Percentiles rank a stretch among this genome's conserved stretches.
Conservation (phyloP, 2,113 vertebrate genomes). For the Microtus richardsoni region DNA sequence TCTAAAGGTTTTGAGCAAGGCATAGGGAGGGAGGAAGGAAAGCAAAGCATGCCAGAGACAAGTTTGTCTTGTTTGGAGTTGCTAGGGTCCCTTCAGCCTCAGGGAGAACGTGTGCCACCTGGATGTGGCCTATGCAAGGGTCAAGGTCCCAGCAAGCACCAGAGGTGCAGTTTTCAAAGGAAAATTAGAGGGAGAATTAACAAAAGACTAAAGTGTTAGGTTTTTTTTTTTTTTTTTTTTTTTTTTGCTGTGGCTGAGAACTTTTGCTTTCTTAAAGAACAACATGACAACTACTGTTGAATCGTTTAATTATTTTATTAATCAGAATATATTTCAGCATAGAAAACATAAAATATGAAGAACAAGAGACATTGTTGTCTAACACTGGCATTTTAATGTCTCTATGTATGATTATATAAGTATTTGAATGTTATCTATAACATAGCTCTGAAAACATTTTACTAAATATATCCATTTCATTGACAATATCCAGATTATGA, state of each 20-base stretch:
- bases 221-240: background rate
- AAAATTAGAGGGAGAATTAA: background rate
- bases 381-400: background rate
- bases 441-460: background rate
- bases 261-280: background rate
- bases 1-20: background rate
- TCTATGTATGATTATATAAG: background rate
- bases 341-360: constrained; percentile 28
- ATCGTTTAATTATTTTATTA: constrained; percentile 45
- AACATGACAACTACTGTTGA: background rate
- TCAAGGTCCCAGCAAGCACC: background rate
- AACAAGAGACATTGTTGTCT: background rate
- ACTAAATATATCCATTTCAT: background rate
- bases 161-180: background rate
- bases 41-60: background rate
- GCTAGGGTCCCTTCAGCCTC: background rate
- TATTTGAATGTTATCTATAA: background rate
- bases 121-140: too few species aligned
- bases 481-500: background rate
- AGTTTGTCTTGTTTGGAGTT: background rate
- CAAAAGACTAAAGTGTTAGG: background rate
- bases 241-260: background rate
- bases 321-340: constrained; percentile 35
- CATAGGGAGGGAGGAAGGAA: background rate
- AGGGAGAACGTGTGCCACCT: too few species aligned